A percentile compares a stretch with the other conserved stretches of the same genome.
Evolutionary conservation across 2,888 invertebrate genomes (phyloP).

Genomic region (Globia sparganii): DNA sequence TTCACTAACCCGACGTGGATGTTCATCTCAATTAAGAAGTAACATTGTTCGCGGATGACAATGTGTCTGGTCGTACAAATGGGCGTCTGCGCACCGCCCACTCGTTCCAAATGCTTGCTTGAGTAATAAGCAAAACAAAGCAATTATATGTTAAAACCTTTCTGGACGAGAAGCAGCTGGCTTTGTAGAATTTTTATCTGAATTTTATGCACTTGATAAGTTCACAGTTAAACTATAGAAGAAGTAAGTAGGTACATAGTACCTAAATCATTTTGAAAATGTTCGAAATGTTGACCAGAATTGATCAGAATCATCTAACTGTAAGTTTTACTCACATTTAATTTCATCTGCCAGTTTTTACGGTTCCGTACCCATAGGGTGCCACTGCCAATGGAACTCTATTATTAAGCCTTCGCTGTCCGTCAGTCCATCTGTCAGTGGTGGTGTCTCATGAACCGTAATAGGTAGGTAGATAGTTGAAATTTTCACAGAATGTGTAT

Average conservation of each 20-base stretch:
- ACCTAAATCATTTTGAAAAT: background rate
- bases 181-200: conserved; percentile 9
- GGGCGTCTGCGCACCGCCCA: conserved; percentile 64
- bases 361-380: background rate
- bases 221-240: background rate
- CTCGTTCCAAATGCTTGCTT: conserved; percentile 59
- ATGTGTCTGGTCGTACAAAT: conserved; percentile 66
- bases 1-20: conserved; percentile 58
- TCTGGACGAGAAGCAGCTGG: conserved; percentile 37
- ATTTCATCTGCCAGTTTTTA: background rate
- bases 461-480: background rate
- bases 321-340: background rate
- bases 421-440: background rate
- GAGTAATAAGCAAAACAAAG: conserved; percentile 58
- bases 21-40: conserved; percentile 69
- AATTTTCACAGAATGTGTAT: background rate
- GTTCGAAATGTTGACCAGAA: background rate
- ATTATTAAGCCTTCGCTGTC: background rate
- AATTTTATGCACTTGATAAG: background rate
- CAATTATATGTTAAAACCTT: conserved; percentile 36
- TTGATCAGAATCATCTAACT: background rate
- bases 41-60: conserved; percentile 67
- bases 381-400: background rate
- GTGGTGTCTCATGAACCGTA: background rate
- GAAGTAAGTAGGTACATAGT: background rate